Evolutionary conservation across 2,888 invertebrate species (phyloP).

Genomic region (Scelioninae gen. 2): DNA sequence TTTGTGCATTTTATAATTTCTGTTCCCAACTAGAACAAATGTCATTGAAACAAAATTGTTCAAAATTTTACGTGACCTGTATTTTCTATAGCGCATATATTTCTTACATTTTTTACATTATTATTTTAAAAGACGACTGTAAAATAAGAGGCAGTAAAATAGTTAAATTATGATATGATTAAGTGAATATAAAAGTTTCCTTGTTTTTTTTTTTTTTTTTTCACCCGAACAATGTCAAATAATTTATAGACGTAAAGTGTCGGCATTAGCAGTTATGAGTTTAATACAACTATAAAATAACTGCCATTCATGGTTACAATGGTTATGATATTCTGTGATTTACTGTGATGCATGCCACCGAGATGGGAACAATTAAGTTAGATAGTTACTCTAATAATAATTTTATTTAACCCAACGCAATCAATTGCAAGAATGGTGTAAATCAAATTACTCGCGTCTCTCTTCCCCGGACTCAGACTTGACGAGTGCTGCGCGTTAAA

Average conservation of each 20-base stretch:
- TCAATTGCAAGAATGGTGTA: conserved; percentile 19
- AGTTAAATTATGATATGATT: too few species aligned
- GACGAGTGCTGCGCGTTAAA: too few species aligned
- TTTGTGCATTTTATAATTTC: too few species aligned
- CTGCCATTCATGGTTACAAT: conserved; percentile 35
- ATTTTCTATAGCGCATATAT: too few species aligned
- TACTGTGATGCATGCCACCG: conserved; percentile 18
- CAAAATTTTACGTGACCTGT: too few species aligned
- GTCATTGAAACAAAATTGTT: too few species aligned
- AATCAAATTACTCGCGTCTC: conserved; percentile 13
- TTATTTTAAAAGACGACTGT: too few species aligned
- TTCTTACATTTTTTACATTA: too few species aligned
- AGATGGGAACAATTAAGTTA: conserved; percentile 28
- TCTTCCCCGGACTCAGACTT: conserved; percentile 13
- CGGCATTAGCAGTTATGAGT: conserved; percentile 21
- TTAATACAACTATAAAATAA: conserved; percentile 32
- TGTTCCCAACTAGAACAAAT: too few species aligned
- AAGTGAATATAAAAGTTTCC: too few species aligned
- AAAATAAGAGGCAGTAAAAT: too few species aligned
- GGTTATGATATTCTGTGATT: conserved; percentile 30
- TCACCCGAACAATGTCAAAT: conserved; percentile 1
- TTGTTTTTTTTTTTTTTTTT: too few species aligned
- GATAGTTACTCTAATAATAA: conserved; percentile 20
- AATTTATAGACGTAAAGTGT: conserved; percentile 31
- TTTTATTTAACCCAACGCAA: conserved; percentile 24